Evolutionary conservation across 2,888 invertebrate species (phyloP).

Genomic region (Drosophila monieri): DNA sequence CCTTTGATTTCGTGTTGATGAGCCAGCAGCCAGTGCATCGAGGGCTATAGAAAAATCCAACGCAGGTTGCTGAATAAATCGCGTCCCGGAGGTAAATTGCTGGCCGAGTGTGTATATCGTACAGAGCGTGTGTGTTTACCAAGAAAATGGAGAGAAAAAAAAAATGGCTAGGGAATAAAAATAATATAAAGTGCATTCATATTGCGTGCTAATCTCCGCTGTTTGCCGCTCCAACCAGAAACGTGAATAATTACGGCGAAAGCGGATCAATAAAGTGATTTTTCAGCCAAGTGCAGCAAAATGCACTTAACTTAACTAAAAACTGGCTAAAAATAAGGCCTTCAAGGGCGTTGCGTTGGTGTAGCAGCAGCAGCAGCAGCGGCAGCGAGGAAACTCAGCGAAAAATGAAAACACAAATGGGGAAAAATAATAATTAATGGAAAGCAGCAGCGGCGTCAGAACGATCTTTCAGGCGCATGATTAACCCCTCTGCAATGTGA

Average conservation of each 20-base stretch:
- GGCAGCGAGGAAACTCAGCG: background rate
- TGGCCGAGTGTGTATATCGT: slow-evolving; percentile 25
- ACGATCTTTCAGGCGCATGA: slow-evolving; percentile 36
- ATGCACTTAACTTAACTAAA: slow-evolving; percentile 9
- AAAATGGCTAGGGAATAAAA: slow-evolving; percentile 48
- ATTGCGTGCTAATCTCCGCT: slow-evolving; percentile 58
- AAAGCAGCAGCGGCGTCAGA: slow-evolving; percentile 24
- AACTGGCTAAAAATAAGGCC: slow-evolving; percentile 7
- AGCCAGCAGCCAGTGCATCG: slow-evolving; percentile 41
- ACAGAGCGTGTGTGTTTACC: slow-evolving; percentile 35
- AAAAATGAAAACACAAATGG: slow-evolving; percentile 23
- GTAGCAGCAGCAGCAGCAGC: slow-evolving; percentile 20
- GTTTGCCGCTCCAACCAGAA: slow-evolving; percentile 45
- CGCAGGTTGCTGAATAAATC: slow-evolving; percentile 52
- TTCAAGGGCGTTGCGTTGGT: slow-evolving; percentile 29
- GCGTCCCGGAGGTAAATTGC: slow-evolving; percentile 38
- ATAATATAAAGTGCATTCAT: slow-evolving; percentile 47
- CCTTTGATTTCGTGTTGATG: slow-evolving; percentile 46
- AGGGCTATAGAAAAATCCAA: slow-evolving; percentile 35
- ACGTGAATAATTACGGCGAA: slow-evolving; percentile 54
- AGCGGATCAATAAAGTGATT: slow-evolving; percentile 70
- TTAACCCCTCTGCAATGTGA: slow-evolving; percentile 45
- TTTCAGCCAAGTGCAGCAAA: slow-evolving; percentile 21
- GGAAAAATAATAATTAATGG: slow-evolving; percentile 19
- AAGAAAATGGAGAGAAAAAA: slow-evolving; percentile 47